Evolutionary conservation across 2,888 invertebrate genomes (phyloP).

Genomic region (Sipha maydis): DNA sequence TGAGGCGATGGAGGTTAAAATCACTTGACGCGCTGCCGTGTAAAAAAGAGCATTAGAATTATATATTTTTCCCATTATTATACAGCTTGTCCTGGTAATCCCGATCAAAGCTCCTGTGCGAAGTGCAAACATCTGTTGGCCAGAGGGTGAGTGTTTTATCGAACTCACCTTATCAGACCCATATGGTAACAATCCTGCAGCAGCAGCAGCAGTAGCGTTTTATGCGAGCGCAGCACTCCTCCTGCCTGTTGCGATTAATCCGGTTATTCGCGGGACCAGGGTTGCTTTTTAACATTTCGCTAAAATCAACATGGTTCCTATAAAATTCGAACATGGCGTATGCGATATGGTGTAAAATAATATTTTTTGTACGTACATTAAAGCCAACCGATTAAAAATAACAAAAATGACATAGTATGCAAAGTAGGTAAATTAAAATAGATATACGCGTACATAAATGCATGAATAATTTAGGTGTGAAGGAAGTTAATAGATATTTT

Average conservation of each 20-base stretch:
- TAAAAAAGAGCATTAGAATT: slow-evolving; percentile 58
- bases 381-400: not conserved
- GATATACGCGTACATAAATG: not conserved
- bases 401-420: not conserved
- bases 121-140: slow-evolving; percentile 62
- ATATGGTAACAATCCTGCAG: slow-evolving; percentile 41
- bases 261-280: slow-evolving; percentile 39
- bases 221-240: not conserved
- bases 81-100: slow-evolving; percentile 55
- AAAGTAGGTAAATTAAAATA: too few relatives aligned
- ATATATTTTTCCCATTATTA: slow-evolving; percentile 57
- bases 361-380: not conserved
- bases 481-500: too few relatives aligned
- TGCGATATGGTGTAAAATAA: not conserved
- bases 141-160: slow-evolving; percentile 58
- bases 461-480: not conserved
- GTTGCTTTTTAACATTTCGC: slow-evolving; percentile 31
- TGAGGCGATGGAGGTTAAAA: slow-evolving; percentile 58
- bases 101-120: slow-evolving; percentile 61
- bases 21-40: slow-evolving; percentile 58
- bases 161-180: slow-evolving; percentile 58
- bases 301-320: not conserved
- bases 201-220: not conserved
- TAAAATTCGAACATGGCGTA: not conserved
- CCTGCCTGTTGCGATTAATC: slow-evolving; percentile 15